Conservation (phyloP, 2,888 invertebrate species). For the Caradrina clavipalpis region DNA sequence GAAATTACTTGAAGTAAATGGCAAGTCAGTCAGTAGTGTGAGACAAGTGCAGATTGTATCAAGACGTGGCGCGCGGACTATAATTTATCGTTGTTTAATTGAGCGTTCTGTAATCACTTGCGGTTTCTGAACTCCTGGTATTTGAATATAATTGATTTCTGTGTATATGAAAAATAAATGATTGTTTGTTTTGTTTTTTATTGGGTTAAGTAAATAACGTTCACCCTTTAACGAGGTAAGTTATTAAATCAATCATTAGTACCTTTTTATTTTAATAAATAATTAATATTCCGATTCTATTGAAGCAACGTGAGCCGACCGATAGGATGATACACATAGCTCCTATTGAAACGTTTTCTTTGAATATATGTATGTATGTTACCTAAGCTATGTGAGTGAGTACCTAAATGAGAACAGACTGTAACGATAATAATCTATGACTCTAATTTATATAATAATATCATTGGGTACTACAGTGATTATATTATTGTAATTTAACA, state of each 20-base stretch:
- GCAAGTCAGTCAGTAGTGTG: slow-evolving; percentile 52
- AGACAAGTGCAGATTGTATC: slow-evolving; percentile 66
- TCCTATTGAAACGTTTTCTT: too few species aligned
- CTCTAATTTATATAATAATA: too few species aligned
- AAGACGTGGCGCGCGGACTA: slow-evolving; percentile 72
- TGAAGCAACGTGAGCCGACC: too few species aligned
- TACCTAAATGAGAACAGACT: too few species aligned
- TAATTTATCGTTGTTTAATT: slow-evolving; percentile 26
- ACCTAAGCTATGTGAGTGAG: too few species aligned
- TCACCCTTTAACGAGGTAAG: slow-evolving; percentile 30
- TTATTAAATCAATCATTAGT: not conserved
- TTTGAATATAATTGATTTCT: slow-evolving; percentile 61
- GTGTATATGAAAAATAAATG: slow-evolving; percentile 58
- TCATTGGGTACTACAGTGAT: too few species aligned
- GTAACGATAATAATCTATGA: too few species aligned
- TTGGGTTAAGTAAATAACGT: slow-evolving; percentile 33
- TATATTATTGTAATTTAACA: too few species aligned
- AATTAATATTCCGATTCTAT: too few species aligned
- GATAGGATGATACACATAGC: too few species aligned
- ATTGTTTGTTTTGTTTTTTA: slow-evolving; percentile 65
- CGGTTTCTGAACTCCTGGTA: slow-evolving; percentile 72
- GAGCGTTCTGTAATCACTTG: slow-evolving; percentile 44
- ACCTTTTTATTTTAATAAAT: too few species aligned
- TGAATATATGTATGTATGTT: too few species aligned
- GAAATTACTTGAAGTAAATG: slow-evolving; percentile 36